These are phyloP conservation scores for Sapayoa aenigma DNA, from an alignment of 2,113 vertebrate species.

Conservation along the genomic window DNA sequence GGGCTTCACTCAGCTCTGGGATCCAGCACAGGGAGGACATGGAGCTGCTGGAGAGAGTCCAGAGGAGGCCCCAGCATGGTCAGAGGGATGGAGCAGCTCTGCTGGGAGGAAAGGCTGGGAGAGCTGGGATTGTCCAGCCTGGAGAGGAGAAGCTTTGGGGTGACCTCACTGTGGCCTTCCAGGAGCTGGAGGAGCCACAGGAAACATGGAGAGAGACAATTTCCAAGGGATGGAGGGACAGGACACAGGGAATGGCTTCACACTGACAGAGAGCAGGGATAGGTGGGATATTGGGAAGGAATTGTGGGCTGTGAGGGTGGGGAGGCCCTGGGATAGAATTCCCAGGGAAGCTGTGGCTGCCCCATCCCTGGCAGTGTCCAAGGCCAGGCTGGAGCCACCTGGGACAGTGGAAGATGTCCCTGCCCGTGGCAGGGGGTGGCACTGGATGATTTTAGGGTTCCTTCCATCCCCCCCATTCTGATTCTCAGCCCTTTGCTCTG, in stretches of 20 bases:
- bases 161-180: no score
- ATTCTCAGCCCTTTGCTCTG: neutral
- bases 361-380: neutral
- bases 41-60: no score
- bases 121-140: no score
- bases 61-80: no score
- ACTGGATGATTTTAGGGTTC: fast-evolving
- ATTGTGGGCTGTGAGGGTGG: neutral
- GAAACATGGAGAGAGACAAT: no score
- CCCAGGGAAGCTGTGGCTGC: neutral
- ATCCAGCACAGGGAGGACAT: no score
- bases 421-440: neutral
- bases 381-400: neutral
- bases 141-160: no score
- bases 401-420: neutral
- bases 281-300: neutral
- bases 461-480: neutral
- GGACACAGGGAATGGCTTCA: neutral
- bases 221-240: neutral
- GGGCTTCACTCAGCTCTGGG: no score
- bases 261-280: neutral
- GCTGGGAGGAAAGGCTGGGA: no score
- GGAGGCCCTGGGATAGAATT: neutral
- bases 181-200: no score
- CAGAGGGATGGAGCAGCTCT: no score